Evolutionary conservation across 2,888 invertebrate genomes (phyloP), one percentile per base, ranked within the genome.

Genomic region (Automeris io): DNA sequence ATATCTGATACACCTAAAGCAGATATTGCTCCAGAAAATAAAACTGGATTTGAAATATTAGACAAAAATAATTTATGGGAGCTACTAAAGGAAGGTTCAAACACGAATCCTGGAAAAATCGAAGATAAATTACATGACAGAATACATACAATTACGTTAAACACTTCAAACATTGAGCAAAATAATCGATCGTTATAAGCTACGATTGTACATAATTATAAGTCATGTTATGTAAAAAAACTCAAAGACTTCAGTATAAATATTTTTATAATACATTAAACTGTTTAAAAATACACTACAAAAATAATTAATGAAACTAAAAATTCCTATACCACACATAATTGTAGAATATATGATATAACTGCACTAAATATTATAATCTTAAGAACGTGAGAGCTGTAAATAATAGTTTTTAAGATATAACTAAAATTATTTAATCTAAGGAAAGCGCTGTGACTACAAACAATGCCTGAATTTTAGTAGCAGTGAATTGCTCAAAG

Each of bases 51-150:
- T 47, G 85, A 90, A 46, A 82, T 90, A 40, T 61, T 90, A 37
- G 88, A 90, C 51, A 89, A 89, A 57, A 89, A 90, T 45, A 87
- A 87, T 41, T 65, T 90, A 31, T 91, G 90, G 90, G 89, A 89
- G 37, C 75, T 91, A 54, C 66, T 91, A 9, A 89, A 89, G 59
- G 90, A 90, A 69, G 89, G 69, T 18, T 59, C 81, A n/a, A 69
- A 73, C 31, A 48, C 56, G 18, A 79, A 78, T 46, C 47, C 60
- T 35, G 43, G 62, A 5, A 82, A 77, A 63, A 52, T 77, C 47
- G 82, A 80, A 35, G 79, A 81, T 49, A 82, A 78, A 60, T 48
- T 77, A 53, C 71, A 79, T 47, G 74, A 72, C 54, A 74, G 67
- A 57, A 35, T 79, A 60, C 74, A 69, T 47, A 54, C 68, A 39